Evolutionary conservation across 2,113 vertebrate species (phyloP).

Genomic region (Sylvietta virens): DNA sequence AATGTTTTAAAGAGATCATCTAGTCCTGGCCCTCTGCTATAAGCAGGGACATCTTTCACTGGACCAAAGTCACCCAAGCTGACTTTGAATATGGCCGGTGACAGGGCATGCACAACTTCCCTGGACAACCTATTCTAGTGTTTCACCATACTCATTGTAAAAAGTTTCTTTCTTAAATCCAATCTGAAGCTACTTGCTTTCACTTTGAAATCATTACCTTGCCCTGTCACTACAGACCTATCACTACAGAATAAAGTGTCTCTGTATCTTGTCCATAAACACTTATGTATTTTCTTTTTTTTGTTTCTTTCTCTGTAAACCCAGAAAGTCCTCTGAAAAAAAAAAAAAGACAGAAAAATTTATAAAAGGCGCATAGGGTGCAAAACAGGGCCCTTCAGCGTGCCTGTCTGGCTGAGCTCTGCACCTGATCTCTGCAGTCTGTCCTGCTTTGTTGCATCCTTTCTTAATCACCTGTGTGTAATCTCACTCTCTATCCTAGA

Average conservation of each 20-base stretch:
- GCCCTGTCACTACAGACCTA: neutral
- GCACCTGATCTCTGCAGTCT: neutral
- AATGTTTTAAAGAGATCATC: neutral
- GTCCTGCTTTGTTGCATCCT: neutral
- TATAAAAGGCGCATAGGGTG: accelerated
- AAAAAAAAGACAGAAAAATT: neutral
- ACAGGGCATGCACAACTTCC: neutral
- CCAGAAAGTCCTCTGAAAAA: neutral
- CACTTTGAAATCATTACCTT: neutral
- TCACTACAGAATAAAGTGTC: neutral
- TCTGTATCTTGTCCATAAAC: neutral
- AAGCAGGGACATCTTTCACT: neutral
- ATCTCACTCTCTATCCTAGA: neutral
- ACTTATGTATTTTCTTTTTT: neutral
- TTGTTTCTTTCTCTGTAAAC: neutral
- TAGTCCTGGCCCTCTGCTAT: neutral
- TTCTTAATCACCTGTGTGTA: neutral
- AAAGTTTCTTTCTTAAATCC: neutral
- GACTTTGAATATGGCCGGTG: neutral
- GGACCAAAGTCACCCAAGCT: neutral
- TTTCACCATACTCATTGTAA: neutral
- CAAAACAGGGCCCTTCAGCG: neutral
- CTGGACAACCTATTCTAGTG: neutral
- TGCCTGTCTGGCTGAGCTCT: accelerated
- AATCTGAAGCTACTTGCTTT: neutral